These are phyloP conservation scores for Kuschelorhynchus macadamiae DNA, from an alignment of 2,888 invertebrate genomes.

Conservation along the genomic window DNA sequence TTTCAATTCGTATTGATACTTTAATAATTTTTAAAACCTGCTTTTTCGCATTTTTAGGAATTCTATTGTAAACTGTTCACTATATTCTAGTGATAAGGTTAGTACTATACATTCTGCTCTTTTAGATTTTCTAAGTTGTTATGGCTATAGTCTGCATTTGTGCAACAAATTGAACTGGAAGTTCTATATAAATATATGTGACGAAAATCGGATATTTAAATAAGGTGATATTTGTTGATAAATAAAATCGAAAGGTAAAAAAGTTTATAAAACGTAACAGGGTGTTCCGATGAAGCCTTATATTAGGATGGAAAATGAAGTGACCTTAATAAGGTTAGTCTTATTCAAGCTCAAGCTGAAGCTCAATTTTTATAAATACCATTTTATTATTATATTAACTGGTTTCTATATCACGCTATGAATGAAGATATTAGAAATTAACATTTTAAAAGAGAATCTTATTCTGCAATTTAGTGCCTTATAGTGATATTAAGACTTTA, in stretches of 20 bases:
- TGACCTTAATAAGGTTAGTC: conserved; percentile 17
- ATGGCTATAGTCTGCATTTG: conserved; percentile 22
- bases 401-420: no score
- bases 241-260: neutral
- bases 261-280: conserved; percentile 1
- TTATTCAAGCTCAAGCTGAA: conserved; percentile 13
- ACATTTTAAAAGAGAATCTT: no score
- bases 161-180: conserved; percentile 5
- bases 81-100: conserved; percentile 25
- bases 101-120: conserved; percentile 23
- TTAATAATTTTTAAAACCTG: no score
- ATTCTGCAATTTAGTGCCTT: no score
- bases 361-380: conserved; percentile 15
- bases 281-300: no score
- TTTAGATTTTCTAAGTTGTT: conserved; percentile 19
- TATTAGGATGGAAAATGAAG: neutral
- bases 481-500: no score
- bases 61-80: neutral
- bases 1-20: no score
- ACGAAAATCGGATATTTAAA: no score
- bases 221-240: neutral
- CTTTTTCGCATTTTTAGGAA: neutral
- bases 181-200: no score
- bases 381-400: neutral
- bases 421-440: no score